Evolutionary conservation across 2,888 invertebrate genomes (phyloP), one percentile per base, ranked within the genome.

Genomic region (Hirtodrosophila duncani): DNA sequence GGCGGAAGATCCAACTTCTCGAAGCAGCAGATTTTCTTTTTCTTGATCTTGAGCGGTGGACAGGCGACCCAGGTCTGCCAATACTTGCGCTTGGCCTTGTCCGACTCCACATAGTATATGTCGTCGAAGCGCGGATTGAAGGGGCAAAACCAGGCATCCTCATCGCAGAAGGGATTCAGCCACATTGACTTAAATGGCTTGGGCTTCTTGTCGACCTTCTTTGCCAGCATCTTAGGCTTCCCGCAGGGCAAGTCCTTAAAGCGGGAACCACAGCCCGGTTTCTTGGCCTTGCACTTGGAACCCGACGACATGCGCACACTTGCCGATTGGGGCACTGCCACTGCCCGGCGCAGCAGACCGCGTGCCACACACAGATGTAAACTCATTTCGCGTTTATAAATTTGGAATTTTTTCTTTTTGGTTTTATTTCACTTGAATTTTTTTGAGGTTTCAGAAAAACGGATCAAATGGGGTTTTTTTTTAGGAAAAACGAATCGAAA

Each of bases 41-140:
- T 67, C 7, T 67, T 75, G 0, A 74, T 61, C 18, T 48, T 8
- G n/a, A 75, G 2, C 1, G 78, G 59, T 0, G 86, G 84, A 21
- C 86, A 86, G 8, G 69, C 53, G 0, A 83, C 68, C 85, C 85
- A 85, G 2, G 86, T 85, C 36, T 84, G 86, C 63, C 80, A 82
- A 41, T 85, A 85, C 23, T 56, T 63, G 1, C 82, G 74, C n/a
- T 68, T 81, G 0, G 72, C 59, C 49, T 84, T 84, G 29, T 85
- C 82, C 0, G 79, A 81, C 3, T 68, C 69, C 2, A 75, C 65
- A 9, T 83, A 85, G 30, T 84, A 84, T 6, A 84, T 66, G 2
- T 81, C 78, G 45, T 85, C 86, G 38, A 84, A 84, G 0, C 79
- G 74, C 0, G 79, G 77, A 67, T 69, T 69, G 9, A 62, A 65